phyloP scores from a whole-genome alignment of 2,797 vertebrate genomes.

The Petrocephalus schoutedeni region DNA sequence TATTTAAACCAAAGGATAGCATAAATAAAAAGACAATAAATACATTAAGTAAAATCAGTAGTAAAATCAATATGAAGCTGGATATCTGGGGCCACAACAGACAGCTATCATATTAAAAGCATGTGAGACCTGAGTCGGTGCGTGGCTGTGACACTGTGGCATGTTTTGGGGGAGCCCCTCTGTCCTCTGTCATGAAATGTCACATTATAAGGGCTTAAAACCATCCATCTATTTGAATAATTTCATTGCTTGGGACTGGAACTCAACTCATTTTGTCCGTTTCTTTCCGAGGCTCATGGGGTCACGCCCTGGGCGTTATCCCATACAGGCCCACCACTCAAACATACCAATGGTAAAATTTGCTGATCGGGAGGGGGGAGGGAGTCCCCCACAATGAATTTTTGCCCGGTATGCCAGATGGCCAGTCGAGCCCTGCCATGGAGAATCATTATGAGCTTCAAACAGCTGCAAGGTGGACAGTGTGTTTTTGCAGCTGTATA shows the following conservation, averaged over 20 bases:
- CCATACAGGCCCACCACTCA: background rate
- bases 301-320: background rate
- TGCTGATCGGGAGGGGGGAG: background rate
- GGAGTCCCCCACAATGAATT: background rate
- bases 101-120: background rate
- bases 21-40: no score
- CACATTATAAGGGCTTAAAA: background rate
- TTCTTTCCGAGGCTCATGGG: background rate
- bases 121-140: background rate
- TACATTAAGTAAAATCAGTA: no score
- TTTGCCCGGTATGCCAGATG: background rate
- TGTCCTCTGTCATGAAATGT: background rate
- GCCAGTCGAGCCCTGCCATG: background rate
- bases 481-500: slow-evolving; percentile 23
- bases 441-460: background rate
- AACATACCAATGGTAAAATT: background rate
- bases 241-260: background rate
- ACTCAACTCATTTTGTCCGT: background rate
- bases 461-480: background rate
- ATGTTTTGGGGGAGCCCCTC: background rate
- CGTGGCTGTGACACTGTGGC: no score
- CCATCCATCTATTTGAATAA: background rate
- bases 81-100: background rate
- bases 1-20: no score
- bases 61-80: no score